Base-by-base conservation (phyloP, 2,797 vertebrate species). In the Helicolenus hilgendorfi region DNA sequence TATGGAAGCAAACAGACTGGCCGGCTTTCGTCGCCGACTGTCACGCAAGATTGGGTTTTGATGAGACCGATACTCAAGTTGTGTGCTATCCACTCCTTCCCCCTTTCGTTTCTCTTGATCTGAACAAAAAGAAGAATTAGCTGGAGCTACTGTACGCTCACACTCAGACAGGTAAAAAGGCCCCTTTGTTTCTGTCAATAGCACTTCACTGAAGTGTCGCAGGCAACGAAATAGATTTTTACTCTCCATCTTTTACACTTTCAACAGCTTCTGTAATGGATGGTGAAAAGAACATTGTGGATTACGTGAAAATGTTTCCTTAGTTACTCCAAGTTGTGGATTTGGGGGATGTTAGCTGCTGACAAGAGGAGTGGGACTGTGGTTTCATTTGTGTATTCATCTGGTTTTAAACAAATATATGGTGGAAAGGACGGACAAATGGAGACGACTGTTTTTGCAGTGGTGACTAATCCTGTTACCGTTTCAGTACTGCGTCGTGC, bases 11-110 rank as follows among this genome's bases (percentile, higher is more conserved):
- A 95, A 93, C 93, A 89, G 89, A 89, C 85, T 45, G 74, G 77
- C 78, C 76, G 67, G 69, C 78, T 81, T 81, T 84, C 22, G 33
- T 89, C 86, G 69, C 72, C 41, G 56, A 72, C 93, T 88, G 93
- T 88, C 93, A 91, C 31, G 83, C 87, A 85, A 91, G 84, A 92
- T 89, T 85, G 94, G 84, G 91, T 92, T 92, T 81, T 93, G 94
- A 95, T 95, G 92, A 92, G 88, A 88, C 81, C 10, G 84, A 94
- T 92, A 87, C 82, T 87, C 45, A 26, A 73, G 92, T 73, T 82
- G 70, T 77, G 79, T 38, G 41, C 81, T 72, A 58, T 71, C 56
- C 62, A 3, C 74, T 79, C 60, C 68, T 49, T 33, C 18, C 5
- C 49, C n/a, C 20, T 55, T 49, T 71, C 62, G 45, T 75, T 79